phyloP scores from a whole-genome alignment of 2,113 vertebrate genomes.

The Meleagris gallopavo region DNA sequence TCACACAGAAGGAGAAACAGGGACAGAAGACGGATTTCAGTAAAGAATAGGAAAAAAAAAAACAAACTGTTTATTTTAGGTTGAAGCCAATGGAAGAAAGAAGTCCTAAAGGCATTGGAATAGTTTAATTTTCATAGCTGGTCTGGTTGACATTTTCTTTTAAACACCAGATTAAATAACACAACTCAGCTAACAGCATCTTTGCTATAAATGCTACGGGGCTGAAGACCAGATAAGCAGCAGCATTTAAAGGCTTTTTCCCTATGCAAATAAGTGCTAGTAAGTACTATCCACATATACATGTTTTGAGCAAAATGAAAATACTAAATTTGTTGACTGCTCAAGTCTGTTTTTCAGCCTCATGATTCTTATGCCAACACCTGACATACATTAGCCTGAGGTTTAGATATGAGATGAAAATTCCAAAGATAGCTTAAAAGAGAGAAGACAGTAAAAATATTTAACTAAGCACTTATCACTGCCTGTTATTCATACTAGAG shows the following conservation, averaged over 20 bases:
- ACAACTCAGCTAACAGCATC: conserved; percentile 48
- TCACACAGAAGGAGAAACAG: background rate
- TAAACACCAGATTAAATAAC: conserved; percentile 61
- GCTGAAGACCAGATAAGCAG: conserved; percentile 65
- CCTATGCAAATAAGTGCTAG: conserved; percentile 36
- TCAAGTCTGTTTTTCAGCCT: background rate
- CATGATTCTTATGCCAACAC: background rate
- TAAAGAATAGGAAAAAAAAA: conserved; percentile 43
- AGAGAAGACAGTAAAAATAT: background rate
- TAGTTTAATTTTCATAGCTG: conserved; percentile 58
- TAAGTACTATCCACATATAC: conserved; percentile 17
- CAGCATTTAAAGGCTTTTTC: conserved; percentile 38
- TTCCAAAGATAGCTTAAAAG: background rate
- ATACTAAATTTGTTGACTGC: background rate
- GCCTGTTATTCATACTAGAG: background rate
- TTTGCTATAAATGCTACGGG: conserved; percentile 31
- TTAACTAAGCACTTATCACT: background rate
- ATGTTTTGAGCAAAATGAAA: conserved; percentile 23
- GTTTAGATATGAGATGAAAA: background rate
- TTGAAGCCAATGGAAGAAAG: conserved; percentile 39
- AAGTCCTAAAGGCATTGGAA: conserved; percentile 57
- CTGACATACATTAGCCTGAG: background rate
- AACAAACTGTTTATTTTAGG: conserved; percentile 27
- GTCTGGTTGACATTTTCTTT: conserved; percentile 66
- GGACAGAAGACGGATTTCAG: background rate